phyloP scores from a whole-genome alignment of 2,797 vertebrate genomes.

The Rhabdophis nuchalis region DNA sequence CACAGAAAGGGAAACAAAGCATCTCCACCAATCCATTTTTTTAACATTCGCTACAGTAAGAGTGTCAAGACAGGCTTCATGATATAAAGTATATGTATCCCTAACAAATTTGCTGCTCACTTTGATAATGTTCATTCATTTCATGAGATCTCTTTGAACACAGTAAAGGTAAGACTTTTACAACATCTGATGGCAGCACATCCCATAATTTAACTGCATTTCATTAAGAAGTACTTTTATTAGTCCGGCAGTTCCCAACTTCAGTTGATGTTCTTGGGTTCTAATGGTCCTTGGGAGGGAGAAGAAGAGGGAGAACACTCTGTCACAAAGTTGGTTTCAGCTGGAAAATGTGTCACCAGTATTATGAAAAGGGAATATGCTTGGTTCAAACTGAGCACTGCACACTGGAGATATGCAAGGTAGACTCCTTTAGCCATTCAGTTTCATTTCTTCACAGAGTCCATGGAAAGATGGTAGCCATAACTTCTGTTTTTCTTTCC shows the following conservation, averaged over 20 bases:
- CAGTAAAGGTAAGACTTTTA: not conserved
- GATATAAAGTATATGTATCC: not conserved
- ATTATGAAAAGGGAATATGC: not conserved
- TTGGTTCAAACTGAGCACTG: not conserved
- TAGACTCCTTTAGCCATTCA: not conserved
- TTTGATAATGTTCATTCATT: not conserved
- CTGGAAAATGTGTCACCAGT: not conserved
- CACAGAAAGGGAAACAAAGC: not conserved
- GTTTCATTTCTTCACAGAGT: slow-evolving; percentile 12
- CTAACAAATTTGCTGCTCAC: not conserved
- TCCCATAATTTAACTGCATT: not conserved
- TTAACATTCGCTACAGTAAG: not conserved
- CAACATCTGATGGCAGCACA: not conserved
- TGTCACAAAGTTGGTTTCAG: not conserved
- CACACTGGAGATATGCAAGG: not conserved
- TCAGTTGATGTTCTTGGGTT: not conserved
- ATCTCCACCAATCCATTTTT: not conserved
- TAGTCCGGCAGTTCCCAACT: not conserved
- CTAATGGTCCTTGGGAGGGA: not conserved
- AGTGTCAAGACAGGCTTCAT: not conserved
- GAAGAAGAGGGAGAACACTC: not conserved
- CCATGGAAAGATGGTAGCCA: not conserved
- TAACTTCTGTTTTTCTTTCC: not conserved
- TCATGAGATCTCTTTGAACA: not conserved
- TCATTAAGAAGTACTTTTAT: not conserved